A percentile compares a stretch with the other conserved stretches of the same genome.
phyloP scores from a whole-genome alignment of 2,797 vertebrate species.

The Argya squamiceps region DNA sequence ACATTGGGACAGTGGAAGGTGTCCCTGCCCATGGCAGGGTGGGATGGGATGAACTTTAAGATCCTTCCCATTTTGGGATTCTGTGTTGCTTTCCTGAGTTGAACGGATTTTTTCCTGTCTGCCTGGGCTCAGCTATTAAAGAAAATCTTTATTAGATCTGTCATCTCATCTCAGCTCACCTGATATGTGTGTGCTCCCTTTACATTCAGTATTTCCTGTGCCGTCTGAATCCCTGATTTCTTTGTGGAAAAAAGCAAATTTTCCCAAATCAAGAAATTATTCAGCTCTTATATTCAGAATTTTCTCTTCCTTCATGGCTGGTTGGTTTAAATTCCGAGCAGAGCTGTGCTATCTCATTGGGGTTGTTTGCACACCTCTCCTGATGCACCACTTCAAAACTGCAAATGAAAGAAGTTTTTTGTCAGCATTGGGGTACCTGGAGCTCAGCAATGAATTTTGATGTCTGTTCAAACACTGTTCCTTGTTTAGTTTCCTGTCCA shows the following conservation, averaged over 20 bases:
- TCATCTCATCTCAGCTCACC: neutral
- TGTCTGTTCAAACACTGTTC: neutral
- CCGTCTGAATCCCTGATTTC: neutral
- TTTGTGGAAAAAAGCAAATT: neutral
- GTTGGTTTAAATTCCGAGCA: neutral
- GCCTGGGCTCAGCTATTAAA: neutral
- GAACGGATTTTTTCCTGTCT: neutral
- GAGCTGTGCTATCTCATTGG: neutral
- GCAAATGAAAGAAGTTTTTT: neutral
- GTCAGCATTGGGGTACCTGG: neutral
- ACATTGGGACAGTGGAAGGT: rapidly evolving
- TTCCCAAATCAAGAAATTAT: conserved; percentile 15
- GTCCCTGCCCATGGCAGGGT: neutral
- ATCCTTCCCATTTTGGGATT: neutral
- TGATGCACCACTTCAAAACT: neutral
- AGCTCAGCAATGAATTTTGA: neutral
- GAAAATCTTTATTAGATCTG: neutral
- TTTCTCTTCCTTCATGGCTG: neutral
- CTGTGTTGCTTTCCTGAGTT: neutral
- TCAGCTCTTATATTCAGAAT: neutral
- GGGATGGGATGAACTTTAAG: rapidly evolving
- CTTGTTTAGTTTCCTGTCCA: neutral
- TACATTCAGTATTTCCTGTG: neutral
- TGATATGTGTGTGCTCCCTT: neutral
- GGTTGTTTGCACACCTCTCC: neutral